Conservation (phyloP, 2,888 invertebrate genomes). For the Tiphia femorata region DNA sequence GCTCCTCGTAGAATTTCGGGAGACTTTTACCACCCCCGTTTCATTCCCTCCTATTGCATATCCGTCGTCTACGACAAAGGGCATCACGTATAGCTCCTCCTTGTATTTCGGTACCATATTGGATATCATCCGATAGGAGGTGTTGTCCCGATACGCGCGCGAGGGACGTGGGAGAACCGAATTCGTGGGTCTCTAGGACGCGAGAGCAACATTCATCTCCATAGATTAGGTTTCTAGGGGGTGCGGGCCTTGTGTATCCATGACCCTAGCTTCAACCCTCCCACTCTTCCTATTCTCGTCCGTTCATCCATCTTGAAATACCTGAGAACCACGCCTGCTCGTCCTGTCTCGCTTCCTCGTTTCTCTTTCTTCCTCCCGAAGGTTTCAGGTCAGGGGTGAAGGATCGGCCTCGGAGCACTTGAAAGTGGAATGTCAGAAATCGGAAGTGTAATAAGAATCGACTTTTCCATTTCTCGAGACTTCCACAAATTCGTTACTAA, state of each 20-base stretch:
- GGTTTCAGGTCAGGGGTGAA: not conserved
- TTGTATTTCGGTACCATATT: conserved; percentile 31
- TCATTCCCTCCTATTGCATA: too few relatives aligned
- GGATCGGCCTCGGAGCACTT: not conserved
- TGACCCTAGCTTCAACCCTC: conserved; percentile 8
- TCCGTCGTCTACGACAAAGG: conserved; percentile 24
- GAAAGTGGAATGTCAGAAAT: not conserved
- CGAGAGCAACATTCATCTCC: conserved; percentile 50
- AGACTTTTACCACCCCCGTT: too few relatives aligned
- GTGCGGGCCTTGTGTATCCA: conserved; percentile 31
- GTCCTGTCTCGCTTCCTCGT: conserved; percentile 8
- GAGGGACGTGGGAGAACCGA: too few relatives aligned
- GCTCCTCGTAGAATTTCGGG: too few relatives aligned
- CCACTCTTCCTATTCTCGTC: not conserved
- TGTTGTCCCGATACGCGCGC: conserved; percentile 33
- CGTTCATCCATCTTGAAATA: conserved; percentile 31
- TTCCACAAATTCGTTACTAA: too few relatives aligned
- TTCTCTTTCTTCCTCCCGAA: not conserved
- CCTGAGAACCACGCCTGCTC: conserved; percentile 53
- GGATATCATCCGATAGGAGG: conserved; percentile 37
- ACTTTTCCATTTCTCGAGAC: too few relatives aligned
- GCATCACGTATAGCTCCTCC: conserved; percentile 24
- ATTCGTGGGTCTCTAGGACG: conserved; percentile 21
- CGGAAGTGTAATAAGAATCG: too few relatives aligned
- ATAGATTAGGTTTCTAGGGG: conserved; percentile 43